These are phyloP conservation scores for Aleiodes testaceus DNA, from an alignment of 2,888 invertebrate species.

Conservation along the genomic window DNA sequence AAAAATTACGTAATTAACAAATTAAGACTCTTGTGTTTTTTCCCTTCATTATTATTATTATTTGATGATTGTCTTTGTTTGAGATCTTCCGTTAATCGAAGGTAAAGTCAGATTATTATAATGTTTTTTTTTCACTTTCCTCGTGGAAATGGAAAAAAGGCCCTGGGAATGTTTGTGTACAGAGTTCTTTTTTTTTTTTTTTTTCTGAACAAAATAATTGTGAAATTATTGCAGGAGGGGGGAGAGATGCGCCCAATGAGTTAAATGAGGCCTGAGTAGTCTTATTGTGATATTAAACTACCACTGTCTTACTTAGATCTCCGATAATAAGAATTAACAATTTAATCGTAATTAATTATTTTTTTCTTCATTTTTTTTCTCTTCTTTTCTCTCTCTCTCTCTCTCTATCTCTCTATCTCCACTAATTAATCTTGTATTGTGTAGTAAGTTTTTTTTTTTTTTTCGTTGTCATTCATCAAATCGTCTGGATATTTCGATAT, in stretches of 20 bases:
- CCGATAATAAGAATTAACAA: slow-evolving; percentile 67
- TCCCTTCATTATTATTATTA: background rate
- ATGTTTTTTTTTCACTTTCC: too few species aligned
- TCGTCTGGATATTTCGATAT: too few species aligned
- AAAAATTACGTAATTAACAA: background rate
- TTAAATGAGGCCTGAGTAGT: slow-evolving; percentile 72
- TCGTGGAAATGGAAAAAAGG: background rate
- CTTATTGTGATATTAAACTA: slow-evolving; percentile 74
- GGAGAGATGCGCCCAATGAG: slow-evolving; percentile 52
- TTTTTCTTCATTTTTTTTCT: slow-evolving; percentile 45
- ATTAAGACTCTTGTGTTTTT: slow-evolving; percentile 3
- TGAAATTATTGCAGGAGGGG: slow-evolving; percentile 4
- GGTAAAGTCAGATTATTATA: too few species aligned
- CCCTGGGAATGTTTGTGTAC: background rate
- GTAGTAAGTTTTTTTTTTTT: slow-evolving; percentile 25
- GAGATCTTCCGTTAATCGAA: too few species aligned
- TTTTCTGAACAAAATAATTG: background rate
- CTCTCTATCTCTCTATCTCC: slow-evolving; percentile 36
- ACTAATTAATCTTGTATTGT: slow-evolving; percentile 5
- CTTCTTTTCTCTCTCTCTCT: slow-evolving; percentile 50
- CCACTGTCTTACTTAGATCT: slow-evolving; percentile 74
- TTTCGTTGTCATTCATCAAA: background rate
- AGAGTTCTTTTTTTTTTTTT: too few species aligned
- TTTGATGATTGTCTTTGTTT: too few species aligned
- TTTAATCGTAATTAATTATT: slow-evolving; percentile 49